phyloP scores from a whole-genome alignment of 2,113 vertebrate species.

The Poecile atricapillus region DNA sequence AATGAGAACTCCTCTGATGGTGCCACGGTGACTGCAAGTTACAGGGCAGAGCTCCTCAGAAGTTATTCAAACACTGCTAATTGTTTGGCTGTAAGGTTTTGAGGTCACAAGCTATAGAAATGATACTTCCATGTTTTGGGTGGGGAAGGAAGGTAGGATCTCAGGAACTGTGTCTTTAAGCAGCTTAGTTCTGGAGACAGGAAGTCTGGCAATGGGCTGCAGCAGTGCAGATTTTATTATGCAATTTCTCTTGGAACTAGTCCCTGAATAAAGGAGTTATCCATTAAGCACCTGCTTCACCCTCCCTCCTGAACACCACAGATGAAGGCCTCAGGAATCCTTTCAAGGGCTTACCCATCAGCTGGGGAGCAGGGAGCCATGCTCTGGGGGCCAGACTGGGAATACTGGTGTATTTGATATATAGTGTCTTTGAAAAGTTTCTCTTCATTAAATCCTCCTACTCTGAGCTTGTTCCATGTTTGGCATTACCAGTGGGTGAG shows the following conservation, averaged over 20 bases:
- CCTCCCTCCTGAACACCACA: rapidly evolving
- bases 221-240: slow-evolving; percentile 53
- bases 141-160: background rate
- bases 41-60: background rate
- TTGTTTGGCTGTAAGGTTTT: background rate
- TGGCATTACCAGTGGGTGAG: background rate
- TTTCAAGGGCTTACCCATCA: background rate
- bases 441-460: background rate
- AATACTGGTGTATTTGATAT: background rate
- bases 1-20: background rate
- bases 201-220: slow-evolving; percentile 39
- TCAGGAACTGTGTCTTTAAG: slow-evolving; percentile 14
- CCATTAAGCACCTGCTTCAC: slow-evolving; percentile 19
- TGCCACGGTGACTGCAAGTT: background rate
- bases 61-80: background rate
- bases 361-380: background rate
- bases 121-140: slow-evolving; percentile 4
- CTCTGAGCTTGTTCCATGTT: background rate
- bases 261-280: slow-evolving; percentile 18
- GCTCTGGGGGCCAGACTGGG: background rate
- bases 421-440: background rate
- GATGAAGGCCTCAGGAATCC: background rate
- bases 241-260: slow-evolving; percentile 37
- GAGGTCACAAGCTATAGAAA: background rate
- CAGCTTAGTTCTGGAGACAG: slow-evolving; percentile 37